phyloP scores from a whole-genome alignment of 2,888 invertebrate species.

The Schrankia costaestrigalis region DNA sequence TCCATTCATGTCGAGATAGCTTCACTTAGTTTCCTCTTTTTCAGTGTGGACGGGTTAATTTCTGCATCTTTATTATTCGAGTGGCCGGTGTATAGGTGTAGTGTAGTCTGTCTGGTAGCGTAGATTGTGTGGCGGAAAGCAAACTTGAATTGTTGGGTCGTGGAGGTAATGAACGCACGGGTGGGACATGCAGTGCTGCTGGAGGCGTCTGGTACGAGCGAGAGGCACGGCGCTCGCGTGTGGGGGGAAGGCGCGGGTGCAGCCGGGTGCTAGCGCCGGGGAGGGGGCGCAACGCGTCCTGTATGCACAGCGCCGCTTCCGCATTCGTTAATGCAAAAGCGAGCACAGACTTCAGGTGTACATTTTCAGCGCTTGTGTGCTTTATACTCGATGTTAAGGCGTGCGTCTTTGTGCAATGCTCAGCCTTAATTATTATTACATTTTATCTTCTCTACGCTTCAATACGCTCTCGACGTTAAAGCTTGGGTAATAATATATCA shows the following conservation, averaged over 20 bases:
- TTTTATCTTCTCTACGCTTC: conserved; percentile 62
- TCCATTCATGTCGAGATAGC: conserved; percentile 76
- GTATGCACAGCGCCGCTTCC: conserved; percentile 79
- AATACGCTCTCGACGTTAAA: conserved; percentile 39
- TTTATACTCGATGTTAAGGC: conserved; percentile 74
- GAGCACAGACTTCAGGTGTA: conserved; percentile 78
- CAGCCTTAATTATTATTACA: conserved; percentile 74
- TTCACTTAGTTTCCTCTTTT: conserved; percentile 80
- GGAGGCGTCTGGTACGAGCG: conserved; percentile 71
- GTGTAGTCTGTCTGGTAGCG: conserved; percentile 72
- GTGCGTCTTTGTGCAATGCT: conserved; percentile 73
- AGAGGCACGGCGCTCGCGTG: conserved; percentile 49
- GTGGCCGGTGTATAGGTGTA: conserved; percentile 66
- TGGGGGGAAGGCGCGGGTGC: conserved; percentile 31
- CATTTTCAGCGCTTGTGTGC: conserved; percentile 78
- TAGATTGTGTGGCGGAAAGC: conserved; percentile 79
- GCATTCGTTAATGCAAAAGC: conserved; percentile 81
- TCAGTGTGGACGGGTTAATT: conserved; percentile 75
- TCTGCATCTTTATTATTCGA: conserved; percentile 80
- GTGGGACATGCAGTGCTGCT: conserved; percentile 71
- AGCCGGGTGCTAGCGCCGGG: conserved; percentile 35
- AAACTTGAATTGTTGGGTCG: conserved; percentile 80
- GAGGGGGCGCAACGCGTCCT: conserved; percentile 69
- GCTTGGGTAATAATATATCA: conserved; percentile 35
- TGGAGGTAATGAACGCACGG: conserved; percentile 79